These are phyloP conservation scores for Caenorhabditis sp. DNA, from an alignment of 2,888 invertebrate genomes.

Conservation along the genomic window DNA sequence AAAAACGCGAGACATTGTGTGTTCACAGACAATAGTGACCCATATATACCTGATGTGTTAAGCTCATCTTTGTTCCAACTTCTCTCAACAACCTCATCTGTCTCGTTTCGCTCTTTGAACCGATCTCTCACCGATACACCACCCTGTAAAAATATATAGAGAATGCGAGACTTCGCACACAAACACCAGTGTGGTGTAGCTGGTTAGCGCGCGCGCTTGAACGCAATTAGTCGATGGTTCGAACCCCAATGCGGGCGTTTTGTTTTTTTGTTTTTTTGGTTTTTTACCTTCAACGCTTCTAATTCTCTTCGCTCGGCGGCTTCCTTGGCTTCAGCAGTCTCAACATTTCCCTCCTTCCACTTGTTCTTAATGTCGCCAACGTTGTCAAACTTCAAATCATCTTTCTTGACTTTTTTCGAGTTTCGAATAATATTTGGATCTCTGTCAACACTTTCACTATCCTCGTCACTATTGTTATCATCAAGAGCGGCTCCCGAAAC, in stretches of 20 bases:
- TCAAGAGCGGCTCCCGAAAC: constrained; percentile 57
- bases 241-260: too few relatives aligned
- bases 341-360: constrained; percentile 70
- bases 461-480: constrained; percentile 48
- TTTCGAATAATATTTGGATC: constrained; percentile 59
- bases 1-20: neutral
- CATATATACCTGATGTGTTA: constrained; percentile 60
- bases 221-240: too few relatives aligned
- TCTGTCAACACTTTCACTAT: constrained; percentile 48
- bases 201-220: too few relatives aligned
- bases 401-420: constrained; percentile 48
- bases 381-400: constrained; percentile 57
- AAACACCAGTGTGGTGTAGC: too few relatives aligned
- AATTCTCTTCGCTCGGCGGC: constrained; percentile 63
- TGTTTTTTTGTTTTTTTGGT: too few relatives aligned
- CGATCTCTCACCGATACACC: constrained; percentile 65
- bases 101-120: constrained; percentile 62
- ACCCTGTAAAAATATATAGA: constrained; percentile 51
- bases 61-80: constrained; percentile 64
- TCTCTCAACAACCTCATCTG: constrained; percentile 48
- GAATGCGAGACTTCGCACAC: too few relatives aligned
- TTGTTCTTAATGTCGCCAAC: constrained; percentile 69
- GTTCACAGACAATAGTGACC: neutral
- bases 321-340: constrained; percentile 64
- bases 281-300: constrained; percentile 69